Evolutionary conservation across 1,140 invertebrate species (phyloP).

Genomic region (Gonioctena quinquepunctata): DNA sequence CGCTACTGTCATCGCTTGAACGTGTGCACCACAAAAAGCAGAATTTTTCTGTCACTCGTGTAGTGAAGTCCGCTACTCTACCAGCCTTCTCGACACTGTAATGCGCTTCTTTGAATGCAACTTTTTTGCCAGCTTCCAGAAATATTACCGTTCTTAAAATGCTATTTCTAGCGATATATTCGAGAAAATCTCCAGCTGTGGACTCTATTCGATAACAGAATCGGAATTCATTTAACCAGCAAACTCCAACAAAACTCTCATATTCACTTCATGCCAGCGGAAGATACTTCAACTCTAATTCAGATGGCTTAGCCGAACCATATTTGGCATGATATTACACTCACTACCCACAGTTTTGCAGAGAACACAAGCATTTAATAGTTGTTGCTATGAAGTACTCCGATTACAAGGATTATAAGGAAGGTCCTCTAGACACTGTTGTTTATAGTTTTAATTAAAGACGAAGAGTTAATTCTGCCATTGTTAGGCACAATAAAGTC

Average conservation of each 20-base stretch:
- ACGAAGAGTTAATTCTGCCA: conserved; percentile 6
- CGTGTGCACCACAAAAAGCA: too few species aligned
- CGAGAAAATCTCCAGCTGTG: too few species aligned
- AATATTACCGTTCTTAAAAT: too few species aligned
- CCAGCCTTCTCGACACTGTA: too few species aligned
- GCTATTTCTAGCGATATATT: too few species aligned
- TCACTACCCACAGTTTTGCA: too few species aligned
- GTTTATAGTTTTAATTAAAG: conserved; percentile 17
- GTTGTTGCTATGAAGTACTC: not conserved
- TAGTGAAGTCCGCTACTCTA: too few species aligned
- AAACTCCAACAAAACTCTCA: not conserved
- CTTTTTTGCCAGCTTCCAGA: too few species aligned
- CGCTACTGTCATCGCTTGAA: too few species aligned
- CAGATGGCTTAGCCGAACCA: not conserved
- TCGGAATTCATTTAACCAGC: not conserved
- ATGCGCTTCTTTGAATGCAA: too few species aligned
- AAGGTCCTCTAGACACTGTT: not conserved
- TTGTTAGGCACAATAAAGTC: conserved; percentile 11
- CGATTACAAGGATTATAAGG: conserved; percentile 4
- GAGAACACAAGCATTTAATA: not conserved
- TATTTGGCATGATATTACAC: not conserved
- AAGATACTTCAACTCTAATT: not conserved
- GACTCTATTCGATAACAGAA: too few species aligned
- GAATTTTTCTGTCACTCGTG: too few species aligned
- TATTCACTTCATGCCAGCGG: not conserved